phyloP scores from a whole-genome alignment of 2,888 invertebrate genomes.

The Zhuqinia jingwanae region DNA sequence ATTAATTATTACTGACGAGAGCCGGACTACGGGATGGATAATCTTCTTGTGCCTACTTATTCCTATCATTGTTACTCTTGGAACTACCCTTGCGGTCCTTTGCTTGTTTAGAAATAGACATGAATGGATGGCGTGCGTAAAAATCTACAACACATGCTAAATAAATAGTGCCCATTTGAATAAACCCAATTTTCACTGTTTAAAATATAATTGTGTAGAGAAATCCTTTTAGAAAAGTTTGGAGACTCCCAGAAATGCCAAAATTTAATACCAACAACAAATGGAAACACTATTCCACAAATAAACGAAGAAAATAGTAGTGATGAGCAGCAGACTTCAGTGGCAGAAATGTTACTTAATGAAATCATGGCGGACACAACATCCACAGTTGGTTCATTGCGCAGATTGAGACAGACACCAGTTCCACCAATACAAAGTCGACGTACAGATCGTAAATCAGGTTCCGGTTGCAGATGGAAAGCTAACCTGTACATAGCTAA shows the following conservation, averaged over 20 bases:
- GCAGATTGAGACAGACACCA: not conserved
- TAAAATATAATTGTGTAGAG: not conserved
- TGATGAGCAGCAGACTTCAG: not conserved
- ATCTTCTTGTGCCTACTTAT: slow-evolving; percentile 60
- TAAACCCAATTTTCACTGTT: no score
- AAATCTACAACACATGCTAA: no score
- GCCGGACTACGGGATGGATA: slow-evolving; percentile 52
- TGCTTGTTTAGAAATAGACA: slow-evolving; percentile 72
- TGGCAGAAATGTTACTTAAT: slow-evolving; percentile 22
- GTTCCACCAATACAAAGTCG: not conserved
- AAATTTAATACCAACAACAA: not conserved
- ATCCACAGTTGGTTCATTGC: not conserved
- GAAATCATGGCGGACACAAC: slow-evolving; percentile 21
- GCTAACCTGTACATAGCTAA: slow-evolving; percentile 53
- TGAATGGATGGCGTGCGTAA: slow-evolving; percentile 72
- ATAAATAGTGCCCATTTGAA: no score
- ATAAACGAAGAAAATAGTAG: not conserved
- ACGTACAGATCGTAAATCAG: no score
- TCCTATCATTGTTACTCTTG: slow-evolving; percentile 60
- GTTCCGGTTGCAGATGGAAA: slow-evolving; percentile 17
- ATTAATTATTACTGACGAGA: slow-evolving; percentile 69
- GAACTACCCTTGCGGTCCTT: slow-evolving; percentile 57
- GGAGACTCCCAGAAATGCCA: not conserved
- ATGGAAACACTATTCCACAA: not conserved
- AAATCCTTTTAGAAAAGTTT: slow-evolving; percentile 40